phyloP scores from a whole-genome alignment of 2,888 invertebrate species.

The Parascotia fuliginaria region DNA sequence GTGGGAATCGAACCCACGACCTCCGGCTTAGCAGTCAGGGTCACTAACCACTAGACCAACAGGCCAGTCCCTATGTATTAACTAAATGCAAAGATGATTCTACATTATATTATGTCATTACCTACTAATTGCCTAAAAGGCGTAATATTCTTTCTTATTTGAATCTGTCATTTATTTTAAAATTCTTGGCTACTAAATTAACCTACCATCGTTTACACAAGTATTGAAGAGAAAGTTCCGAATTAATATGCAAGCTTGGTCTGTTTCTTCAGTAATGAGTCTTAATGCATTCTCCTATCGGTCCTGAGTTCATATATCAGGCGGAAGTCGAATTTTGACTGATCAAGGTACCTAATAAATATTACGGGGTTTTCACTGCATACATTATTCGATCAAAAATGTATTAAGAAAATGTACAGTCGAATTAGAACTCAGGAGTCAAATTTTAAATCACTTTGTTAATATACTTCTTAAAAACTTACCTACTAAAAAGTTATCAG shows the following conservation, averaged over 20 bases:
- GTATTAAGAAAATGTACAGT: no score
- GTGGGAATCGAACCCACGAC: no score
- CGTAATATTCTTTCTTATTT: conserved; percentile 1
- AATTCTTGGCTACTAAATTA: conserved; percentile 16
- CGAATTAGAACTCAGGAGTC: no score
- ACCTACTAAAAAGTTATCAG: no score
- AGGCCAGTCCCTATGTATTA: no score
- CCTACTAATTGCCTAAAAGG: no score
- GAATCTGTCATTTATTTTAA: conserved; percentile 7
- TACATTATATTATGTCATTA: no score
- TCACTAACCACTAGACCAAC: no score
- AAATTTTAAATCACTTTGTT: no score
- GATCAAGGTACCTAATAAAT: conserved; percentile 11
- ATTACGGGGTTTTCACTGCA: neutral
- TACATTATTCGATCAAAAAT: neutral
- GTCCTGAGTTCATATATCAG: conserved; percentile 36
- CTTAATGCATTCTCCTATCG: conserved; percentile 54
- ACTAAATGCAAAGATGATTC: no score
- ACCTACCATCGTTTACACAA: conserved; percentile 14
- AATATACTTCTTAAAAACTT: no score
- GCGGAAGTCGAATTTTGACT: conserved; percentile 24
- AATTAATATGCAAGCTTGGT: conserved; percentile 43
- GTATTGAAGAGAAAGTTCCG: conserved; percentile 39
- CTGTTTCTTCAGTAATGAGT: conserved; percentile 43
- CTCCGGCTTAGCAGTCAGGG: no score